A percentile compares a stretch with the other conserved stretches of the same genome.
These are phyloP conservation scores for Ranitomeya imitator DNA, from an alignment of 2,113 vertebrate genomes.

Conservation along the genomic window DNA sequence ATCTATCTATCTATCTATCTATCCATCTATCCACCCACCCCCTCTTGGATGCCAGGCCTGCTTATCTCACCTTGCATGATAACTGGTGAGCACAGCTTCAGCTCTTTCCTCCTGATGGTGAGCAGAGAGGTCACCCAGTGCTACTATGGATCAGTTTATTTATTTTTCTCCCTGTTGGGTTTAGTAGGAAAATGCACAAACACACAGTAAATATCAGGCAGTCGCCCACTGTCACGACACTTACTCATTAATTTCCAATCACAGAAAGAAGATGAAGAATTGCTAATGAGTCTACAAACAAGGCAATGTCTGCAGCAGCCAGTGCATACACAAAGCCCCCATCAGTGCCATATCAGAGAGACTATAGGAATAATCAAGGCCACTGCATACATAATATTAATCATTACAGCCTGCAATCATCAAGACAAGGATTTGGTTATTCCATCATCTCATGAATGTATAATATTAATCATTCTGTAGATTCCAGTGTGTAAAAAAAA, in stretches of 20 bases:
- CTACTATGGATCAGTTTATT: slow-evolving; percentile 45
- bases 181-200: slow-evolving; percentile 37
- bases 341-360: slow-evolving; percentile 41
- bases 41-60: neutral
- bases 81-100: neutral
- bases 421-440: slow-evolving; percentile 36
- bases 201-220: slow-evolving; percentile 45
- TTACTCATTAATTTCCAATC: slow-evolving; percentile 54
- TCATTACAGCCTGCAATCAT: slow-evolving; percentile 38
- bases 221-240: slow-evolving; percentile 55
- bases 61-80: slow-evolving; percentile 5
- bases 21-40: neutral
- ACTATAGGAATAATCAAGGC: slow-evolving; percentile 55
- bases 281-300: slow-evolving; percentile 51
- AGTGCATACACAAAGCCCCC: slow-evolving; percentile 23
- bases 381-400: slow-evolving; percentile 56
- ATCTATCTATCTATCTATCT: neutral
- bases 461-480: slow-evolving; percentile 45
- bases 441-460: slow-evolving; percentile 52
- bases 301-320: slow-evolving; percentile 1
- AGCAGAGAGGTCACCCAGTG: neutral
- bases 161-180: slow-evolving; percentile 6
- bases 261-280: slow-evolving; percentile 43
- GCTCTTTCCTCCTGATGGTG: slow-evolving; percentile 4
- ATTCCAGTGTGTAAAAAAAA: slow-evolving; percentile 27